Evolutionary conservation across 2,113 vertebrate species (phyloP), one percentile per base, ranked within the genome.

Genomic region (Brachyhypopomus occidentalis): DNA sequence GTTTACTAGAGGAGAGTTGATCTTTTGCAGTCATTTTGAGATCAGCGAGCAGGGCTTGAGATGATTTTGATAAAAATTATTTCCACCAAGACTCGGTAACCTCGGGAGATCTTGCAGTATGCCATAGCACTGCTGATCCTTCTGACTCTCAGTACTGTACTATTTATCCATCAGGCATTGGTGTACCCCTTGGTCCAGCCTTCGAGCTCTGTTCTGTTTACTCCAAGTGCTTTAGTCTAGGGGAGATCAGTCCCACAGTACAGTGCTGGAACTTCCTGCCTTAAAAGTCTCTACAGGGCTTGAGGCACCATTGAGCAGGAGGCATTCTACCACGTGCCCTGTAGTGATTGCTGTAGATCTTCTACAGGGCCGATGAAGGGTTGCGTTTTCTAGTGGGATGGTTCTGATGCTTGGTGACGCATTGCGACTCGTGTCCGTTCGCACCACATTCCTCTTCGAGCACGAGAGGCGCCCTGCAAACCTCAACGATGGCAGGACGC

Each of bases 201-300:
- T 62, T 25, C 19, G 27, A 72, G 38, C 62, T 67, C 17, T 52
- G 69, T 22, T 16, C 27, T 19, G 23, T 79, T 41, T 75, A 38
- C 69, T 83, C 70, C 17, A 81, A 79, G 66, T 73, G 76, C 82
- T 80, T 77, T 58, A 79, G 48, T 63, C 22, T 56, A 41, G 9
- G 34, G 70, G 9, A 34, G 19, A 76, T 77, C 58, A 38, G 45
- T 77, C 41, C 45, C 67, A 48, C 59, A 19, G 27, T 81, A 55
- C 30, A 36, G 41, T 17, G 58, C 55, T 30, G 41, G 71, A 52
- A 72, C 60, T 69, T 83, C 77, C 72, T 79, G 63, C 63, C 70
- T 80, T 62, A 69, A 80, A 64, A 64, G 7, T 27, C 20, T 34
- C 20, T 38, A 59, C 5, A 19, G 36, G 72, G 27, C 19, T 83